These are phyloP conservation scores for Pteruthius melanotis DNA, from an alignment of 2,113 vertebrate genomes.

Conservation along the genomic window DNA sequence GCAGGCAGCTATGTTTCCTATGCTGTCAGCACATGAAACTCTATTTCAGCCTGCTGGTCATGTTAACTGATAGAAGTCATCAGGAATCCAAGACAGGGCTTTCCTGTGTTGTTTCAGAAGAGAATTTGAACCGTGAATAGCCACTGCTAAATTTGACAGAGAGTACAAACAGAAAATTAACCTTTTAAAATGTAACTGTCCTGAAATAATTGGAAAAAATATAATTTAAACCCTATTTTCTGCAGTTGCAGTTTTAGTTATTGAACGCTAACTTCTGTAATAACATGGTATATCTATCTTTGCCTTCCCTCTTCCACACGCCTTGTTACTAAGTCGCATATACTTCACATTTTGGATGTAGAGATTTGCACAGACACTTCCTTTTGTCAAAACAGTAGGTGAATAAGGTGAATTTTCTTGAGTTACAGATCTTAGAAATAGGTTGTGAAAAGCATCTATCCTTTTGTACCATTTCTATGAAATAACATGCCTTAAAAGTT, in stretches of 20 bases:
- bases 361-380: not conserved
- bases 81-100: rapidly evolving
- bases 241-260: not conserved
- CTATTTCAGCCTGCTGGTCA: not conserved
- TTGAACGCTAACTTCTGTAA: not conserved
- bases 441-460: not conserved
- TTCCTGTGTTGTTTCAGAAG: not conserved
- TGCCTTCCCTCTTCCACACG: not conserved
- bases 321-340: not conserved
- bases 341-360: not conserved
- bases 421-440: not conserved
- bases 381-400: not conserved
- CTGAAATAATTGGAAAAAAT: not conserved
- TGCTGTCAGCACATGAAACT: not conserved
- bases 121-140: rapidly evolving
- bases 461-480: not conserved
- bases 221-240: not conserved
- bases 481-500: conserved; percentile 17
- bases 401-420: not conserved
- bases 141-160: not conserved
- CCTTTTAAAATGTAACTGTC: not conserved
- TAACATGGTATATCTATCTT: not conserved
- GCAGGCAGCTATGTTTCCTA: not conserved
- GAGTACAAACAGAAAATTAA: not conserved
- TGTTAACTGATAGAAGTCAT: not conserved